phyloP scores from a whole-genome alignment of 2,888 invertebrate species.

The Sialis lutaria region DNA sequence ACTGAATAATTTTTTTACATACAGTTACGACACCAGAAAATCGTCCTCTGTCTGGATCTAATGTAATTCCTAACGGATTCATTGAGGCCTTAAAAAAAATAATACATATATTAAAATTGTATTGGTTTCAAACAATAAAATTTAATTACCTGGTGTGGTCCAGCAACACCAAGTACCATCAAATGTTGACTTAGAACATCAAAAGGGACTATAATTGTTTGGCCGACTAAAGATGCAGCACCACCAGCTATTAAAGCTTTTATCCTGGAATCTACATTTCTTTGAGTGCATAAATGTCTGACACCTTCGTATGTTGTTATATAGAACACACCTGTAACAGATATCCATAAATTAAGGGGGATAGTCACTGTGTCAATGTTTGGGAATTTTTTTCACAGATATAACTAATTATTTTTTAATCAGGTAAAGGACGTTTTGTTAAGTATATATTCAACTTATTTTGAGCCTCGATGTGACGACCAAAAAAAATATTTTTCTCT shows the following conservation, averaged over 20 bases:
- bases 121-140: neutral
- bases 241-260: slow-evolving; percentile 80
- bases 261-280: slow-evolving; percentile 42
- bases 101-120: neutral
- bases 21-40: slow-evolving; percentile 58
- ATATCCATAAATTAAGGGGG: neutral
- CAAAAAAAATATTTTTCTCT: too few relatives aligned
- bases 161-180: slow-evolving; percentile 65
- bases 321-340: slow-evolving; percentile 60
- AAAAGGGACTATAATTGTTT: slow-evolving; percentile 91
- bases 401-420: too few relatives aligned
- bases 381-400: too few relatives aligned
- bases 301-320: slow-evolving; percentile 89
- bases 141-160: slow-evolving; percentile 15
- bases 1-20: slow-evolving; percentile 54
- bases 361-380: too few relatives aligned
- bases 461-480: too few relatives aligned
- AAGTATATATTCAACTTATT: too few relatives aligned
- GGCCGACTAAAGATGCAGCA: slow-evolving; percentile 80
- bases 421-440: too few relatives aligned
- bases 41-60: slow-evolving; percentile 41
- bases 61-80: slow-evolving; percentile 58
- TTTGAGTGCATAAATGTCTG: slow-evolving; percentile 55
- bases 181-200: slow-evolving; percentile 94
- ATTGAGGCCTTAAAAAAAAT: slow-evolving; percentile 20